Conservation (phyloP, 2,797 vertebrate species). For the Syndactyla subalaris region DNA sequence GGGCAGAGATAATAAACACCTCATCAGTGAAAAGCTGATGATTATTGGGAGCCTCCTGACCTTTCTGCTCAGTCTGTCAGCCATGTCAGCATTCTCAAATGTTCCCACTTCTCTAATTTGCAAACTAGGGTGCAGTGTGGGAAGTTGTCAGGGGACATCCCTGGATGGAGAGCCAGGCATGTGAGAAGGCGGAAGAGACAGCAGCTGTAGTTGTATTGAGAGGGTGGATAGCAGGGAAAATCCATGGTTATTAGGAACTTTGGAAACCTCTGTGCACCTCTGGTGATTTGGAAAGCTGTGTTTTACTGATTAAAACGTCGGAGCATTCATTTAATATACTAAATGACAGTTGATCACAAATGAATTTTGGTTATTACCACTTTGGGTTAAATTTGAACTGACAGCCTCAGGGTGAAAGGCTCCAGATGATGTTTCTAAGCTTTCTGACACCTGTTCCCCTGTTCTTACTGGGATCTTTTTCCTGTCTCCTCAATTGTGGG, state of each 20-base stretch:
- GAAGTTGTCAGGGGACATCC: not conserved
- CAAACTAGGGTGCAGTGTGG: not conserved
- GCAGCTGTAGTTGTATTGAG: not conserved
- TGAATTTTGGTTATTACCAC: not conserved
- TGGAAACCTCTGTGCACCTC: not conserved
- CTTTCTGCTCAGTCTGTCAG: slow-evolving; percentile 14
- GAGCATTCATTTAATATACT: not conserved
- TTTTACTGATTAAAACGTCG: not conserved
- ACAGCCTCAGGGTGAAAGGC: not conserved
- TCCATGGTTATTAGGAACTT: not conserved
- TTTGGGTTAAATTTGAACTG: not conserved
- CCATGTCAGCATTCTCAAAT: not conserved
- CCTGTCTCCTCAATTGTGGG: accelerated
- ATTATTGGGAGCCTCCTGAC: slow-evolving; percentile 47
- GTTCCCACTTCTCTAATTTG: slow-evolving; percentile 38
- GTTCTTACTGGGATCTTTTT: not conserved
- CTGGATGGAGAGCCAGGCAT: not conserved
- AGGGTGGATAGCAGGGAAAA: not conserved
- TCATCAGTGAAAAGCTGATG: slow-evolving; percentile 54
- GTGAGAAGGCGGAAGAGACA: not conserved
- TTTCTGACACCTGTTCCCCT: not conserved
- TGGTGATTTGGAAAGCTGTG: not conserved
- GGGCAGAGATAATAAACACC: slow-evolving; percentile 49
- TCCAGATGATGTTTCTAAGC: not conserved
- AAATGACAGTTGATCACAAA: not conserved